A percentile compares a stretch with the other conserved stretches of the same genome.
Conservation (phyloP, 2,888 invertebrate species). For the Synergus gifuensis region DNA sequence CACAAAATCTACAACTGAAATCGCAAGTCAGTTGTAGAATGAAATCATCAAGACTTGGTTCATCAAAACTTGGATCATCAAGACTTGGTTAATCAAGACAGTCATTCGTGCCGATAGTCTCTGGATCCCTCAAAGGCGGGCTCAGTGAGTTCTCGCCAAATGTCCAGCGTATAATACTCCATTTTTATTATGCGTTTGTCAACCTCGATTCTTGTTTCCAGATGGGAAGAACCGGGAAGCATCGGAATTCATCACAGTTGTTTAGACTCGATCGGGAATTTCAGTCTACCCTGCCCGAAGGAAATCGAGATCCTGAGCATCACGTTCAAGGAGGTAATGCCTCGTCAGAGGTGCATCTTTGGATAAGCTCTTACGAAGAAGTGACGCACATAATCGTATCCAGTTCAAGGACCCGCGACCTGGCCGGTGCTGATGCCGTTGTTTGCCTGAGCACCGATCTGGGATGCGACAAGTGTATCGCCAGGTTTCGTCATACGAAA, state of each 20-base stretch:
- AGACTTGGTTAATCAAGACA: conserved; percentile 7
- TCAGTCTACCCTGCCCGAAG: conserved; percentile 41
- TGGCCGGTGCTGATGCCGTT: conserved; percentile 47
- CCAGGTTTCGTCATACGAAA: conserved; percentile 82
- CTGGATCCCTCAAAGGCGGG: conserved; percentile 23
- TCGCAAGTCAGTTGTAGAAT: not conserved
- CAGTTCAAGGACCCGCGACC: conserved; percentile 50
- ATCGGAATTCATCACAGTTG: conserved; percentile 56
- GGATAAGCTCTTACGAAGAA: conserved; percentile 50
- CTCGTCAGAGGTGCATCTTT: conserved; percentile 55
- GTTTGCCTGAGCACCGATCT: conserved; percentile 40
- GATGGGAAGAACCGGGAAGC: conserved; percentile 21
- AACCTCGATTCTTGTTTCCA: conserved; percentile 14
- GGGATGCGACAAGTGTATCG: conserved; percentile 58
- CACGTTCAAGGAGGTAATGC: conserved; percentile 46
- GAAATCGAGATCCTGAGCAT: conserved; percentile 39
- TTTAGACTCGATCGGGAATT: conserved; percentile 45
- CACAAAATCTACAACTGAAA: conserved; percentile 5
- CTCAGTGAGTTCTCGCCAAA: conserved; percentile 9
- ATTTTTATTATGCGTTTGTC: conserved; percentile 35
- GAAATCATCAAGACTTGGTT: not conserved
- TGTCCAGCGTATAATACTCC: conserved; percentile 34
- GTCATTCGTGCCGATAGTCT: conserved; percentile 31
- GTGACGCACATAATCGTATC: conserved; percentile 38
- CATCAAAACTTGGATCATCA: conserved; percentile 2